Percentiles rank a stretch among this genome's conserved stretches.
These are phyloP conservation scores for Lamprotornis superbus DNA, from an alignment of 2,113 vertebrate species.

Conservation along the genomic window DNA sequence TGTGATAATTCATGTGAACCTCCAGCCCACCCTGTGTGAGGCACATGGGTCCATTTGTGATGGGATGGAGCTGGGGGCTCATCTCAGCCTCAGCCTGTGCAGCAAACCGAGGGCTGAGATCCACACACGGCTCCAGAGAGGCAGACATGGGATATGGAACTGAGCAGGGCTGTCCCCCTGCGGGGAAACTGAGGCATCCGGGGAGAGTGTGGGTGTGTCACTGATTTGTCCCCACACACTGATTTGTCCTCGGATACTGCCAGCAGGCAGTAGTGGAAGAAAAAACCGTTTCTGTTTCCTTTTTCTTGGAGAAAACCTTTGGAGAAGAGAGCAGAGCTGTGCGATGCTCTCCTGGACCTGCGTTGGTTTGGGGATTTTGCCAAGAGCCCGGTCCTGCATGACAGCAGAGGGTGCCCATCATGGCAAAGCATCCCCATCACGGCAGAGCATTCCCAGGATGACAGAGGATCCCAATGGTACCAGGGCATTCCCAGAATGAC, in stretches of 20 bases:
- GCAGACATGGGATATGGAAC: rapidly evolving
- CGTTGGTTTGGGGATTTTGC: rapidly evolving
- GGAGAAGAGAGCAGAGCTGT: not conserved
- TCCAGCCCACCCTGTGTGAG: rapidly evolving
- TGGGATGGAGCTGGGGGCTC: not conserved
- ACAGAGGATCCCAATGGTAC: no score
- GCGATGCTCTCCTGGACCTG: not conserved
- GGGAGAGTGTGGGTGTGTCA: not conserved
- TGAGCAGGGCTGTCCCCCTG: not conserved
- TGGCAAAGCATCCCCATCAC: not conserved
- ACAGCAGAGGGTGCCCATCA: not conserved
- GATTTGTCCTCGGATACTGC: not conserved
- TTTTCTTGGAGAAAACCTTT: not conserved
- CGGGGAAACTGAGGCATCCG: not conserved
- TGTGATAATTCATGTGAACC: not conserved
- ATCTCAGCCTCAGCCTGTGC: not conserved
- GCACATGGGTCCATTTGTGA: not conserved
- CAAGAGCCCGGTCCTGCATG: not conserved
- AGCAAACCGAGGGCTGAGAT: not conserved
- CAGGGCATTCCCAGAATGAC: no score
- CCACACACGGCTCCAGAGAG: rapidly evolving
- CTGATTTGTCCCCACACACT: not conserved
- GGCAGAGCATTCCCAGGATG: not conserved
- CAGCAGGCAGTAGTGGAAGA: not conserved
- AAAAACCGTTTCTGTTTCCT: rapidly evolving